Evolutionary conservation across 2,113 vertebrate genomes (phyloP), one percentile per base, ranked within the genome.

Genomic region (Dryoscopus gambensis): DNA sequence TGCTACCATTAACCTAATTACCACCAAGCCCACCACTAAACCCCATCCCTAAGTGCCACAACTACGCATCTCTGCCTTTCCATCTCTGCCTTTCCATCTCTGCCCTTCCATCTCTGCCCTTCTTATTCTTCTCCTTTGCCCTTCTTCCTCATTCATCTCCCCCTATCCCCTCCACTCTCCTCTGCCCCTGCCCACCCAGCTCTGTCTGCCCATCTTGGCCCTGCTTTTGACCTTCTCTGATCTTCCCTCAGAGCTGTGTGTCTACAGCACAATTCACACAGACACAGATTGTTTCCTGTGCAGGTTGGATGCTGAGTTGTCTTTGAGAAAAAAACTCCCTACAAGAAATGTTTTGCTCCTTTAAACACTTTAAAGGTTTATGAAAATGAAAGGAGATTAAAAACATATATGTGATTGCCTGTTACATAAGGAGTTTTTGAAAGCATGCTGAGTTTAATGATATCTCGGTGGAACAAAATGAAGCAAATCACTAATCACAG

Each of bases 371-470:
- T 37, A 77, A 86, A 89, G 64, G 76, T 63, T 86, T 85, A 57
- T 77, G 35, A 65, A 84, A 81, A 81, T 50, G 50, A 94, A 93
- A 80, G 75, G 89, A 90, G 49, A 96, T 88, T 84, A 94, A 93
- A 93, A 81, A 62, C 73, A 94, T 60, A 15, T 79, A 92, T 86
- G 87, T 35, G 37, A 69, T 53, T 80, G 71, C 49, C 55, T 2
- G 2, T 90, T 93, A 77, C 18, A 5, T 53, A 96, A 97, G 84
- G 21, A 30, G 44, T 23, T 56, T 80, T 23, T 50, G 80, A 94
- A 96, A 83, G 69, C 75, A 57, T 15, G 79, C 82, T 25, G 56
- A 70, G 68, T 73, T 93, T 81, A 92, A 93, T 83, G 63, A 56
- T 77, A 68, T 76, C 94, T 95, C 78, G 71, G 62, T 59, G 50